Base-by-base conservation (phyloP, 2,888 invertebrate genomes). In the Cheilosia vernalis region DNA sequence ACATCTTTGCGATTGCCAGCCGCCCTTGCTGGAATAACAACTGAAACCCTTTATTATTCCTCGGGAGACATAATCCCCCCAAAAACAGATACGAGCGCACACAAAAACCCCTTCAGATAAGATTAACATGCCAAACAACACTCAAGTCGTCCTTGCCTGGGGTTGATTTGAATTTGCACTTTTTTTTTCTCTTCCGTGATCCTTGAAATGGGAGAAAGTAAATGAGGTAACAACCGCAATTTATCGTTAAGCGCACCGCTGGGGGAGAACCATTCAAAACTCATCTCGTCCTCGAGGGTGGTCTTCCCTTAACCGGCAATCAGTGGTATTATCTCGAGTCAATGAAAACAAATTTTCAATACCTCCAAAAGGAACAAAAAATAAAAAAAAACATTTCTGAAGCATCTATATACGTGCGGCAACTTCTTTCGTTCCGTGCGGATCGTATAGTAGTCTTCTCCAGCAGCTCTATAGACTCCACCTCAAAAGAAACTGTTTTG, bases 401-500 rank as follows among this genome's bases (percentile, higher is more conserved):
- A 83, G 83, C 77, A 51, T 33, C 27, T n/a, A 24, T n/a, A 24
- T 24, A 21, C 42, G 24, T 42, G 82, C 82, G 77, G 82, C 61
- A 67, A 66, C 44, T 64, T 82, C 82, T 83, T 77, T 76, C 42
- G 47, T 24, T 70, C 21, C 10, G 37, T 13, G 49, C 19, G 30
- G 76, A 70, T 76, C 64, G 37, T 10, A 13, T 10, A 13, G 13
- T 13, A 58, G 66, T 19, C 56, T 60, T 37, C 70, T 76, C 60
- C 63, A 53, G 61, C 47, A 15, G 21, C 58, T 67, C 7, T 9
- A 9, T 9, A 7, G 30, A 49, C 77, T 74, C 63, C 73, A 79
- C 47, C 44, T 67, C 73, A 56, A 78, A 78, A 79, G 84, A 74
- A 84, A 84, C 84, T 84, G 84, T 84, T 79, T 74, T 84, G 69